Base-by-base conservation (phyloP, 2,888 invertebrate genomes). In the Hydriomena furcata region DNA sequence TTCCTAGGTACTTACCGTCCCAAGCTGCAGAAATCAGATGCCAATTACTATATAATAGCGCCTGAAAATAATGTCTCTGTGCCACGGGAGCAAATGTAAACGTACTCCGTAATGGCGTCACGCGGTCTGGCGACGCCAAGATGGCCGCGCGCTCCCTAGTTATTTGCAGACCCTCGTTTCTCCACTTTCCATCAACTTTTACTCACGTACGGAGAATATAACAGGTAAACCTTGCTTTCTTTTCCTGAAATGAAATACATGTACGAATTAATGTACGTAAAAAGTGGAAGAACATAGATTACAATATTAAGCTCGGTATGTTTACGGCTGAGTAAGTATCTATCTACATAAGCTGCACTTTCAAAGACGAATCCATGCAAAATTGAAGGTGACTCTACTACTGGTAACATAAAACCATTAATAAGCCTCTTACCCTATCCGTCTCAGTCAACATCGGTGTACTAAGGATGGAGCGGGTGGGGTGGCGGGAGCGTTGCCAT, bases 341-440 rank as follows among this genome's bases (percentile, higher is more conserved):
- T n/a, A n/a, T n/a, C n/a, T 35, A 17, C n/a, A 6, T 10, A 36
- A 17, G 28, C 32, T 44, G 36, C 43, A 34, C 36, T 31, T 40
- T 32, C 37, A 25, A 40, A 51, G 44, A 28, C 36, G 44, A 36
- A 37, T 31, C 46, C 48, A 40, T 55, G 28, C 31, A 46, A 55
- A 55, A 55, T 58, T 55, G 49, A 57, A 60, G 54, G 49, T 38
- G 52, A 51, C 55, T 53, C 49, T 76, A 77, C 79, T 74, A 71
- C 17, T 73, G 79, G 83, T 79, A 84, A 86, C 82, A 86, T 84
- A 86, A 89, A 86, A 85, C 87, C 89, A 89, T 89, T 90, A 89
- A 86, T 90, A 89, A 89, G 86, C 87, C 87, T 88, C 87, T 89
- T 90, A 88, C 89, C 84, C 89, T 85, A 89, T 89, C 84, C 89